Conservation (phyloP, 2,797 vertebrate genomes). For the Spea hammondii region DNA sequence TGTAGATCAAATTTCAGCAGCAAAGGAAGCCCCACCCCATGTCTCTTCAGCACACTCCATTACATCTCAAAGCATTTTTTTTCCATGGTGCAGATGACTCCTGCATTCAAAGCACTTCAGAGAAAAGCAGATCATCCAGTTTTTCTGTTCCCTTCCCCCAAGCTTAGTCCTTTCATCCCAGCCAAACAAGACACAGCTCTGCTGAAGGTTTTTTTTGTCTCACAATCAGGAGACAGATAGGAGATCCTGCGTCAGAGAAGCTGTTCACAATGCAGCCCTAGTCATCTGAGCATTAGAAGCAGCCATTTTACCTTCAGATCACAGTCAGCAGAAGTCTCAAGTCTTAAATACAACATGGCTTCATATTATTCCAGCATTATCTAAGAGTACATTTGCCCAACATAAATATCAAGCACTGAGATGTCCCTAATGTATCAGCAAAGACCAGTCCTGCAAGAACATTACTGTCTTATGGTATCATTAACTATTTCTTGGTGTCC, state of each 20-base stretch:
- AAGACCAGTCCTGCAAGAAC: neutral
- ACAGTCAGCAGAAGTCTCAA: constrained; percentile 69
- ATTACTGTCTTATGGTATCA: constrained; percentile 45
- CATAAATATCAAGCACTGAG: neutral
- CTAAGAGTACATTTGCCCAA: neutral
- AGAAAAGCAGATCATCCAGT: constrained; percentile 71
- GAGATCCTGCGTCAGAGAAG: constrained; percentile 80
- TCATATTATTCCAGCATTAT: constrained; percentile 78
- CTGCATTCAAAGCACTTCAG: constrained; percentile 78
- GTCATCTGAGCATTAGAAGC: constrained; percentile 90
- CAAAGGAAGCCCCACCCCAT: constrained; percentile 85
- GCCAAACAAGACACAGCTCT: constrained; percentile 80
- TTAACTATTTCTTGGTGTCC: constrained; percentile 47
- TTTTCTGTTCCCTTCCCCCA: constrained; percentile 70
- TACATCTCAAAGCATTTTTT: constrained; percentile 86
- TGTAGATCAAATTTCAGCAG: constrained; percentile 92
- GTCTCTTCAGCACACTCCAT: constrained; percentile 83
- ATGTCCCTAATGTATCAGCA: neutral
- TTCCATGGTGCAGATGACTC: constrained; percentile 82
- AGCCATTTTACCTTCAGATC: constrained; percentile 94
- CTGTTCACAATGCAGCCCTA: constrained; percentile 85
- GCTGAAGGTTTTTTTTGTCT: constrained; percentile 67
- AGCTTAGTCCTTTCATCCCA: constrained; percentile 75
- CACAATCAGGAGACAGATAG: constrained; percentile 72
- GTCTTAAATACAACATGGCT: constrained; percentile 89